Conservation (phyloP, 2,797 vertebrate genomes). For the Allochrocebus solatus region DNA sequence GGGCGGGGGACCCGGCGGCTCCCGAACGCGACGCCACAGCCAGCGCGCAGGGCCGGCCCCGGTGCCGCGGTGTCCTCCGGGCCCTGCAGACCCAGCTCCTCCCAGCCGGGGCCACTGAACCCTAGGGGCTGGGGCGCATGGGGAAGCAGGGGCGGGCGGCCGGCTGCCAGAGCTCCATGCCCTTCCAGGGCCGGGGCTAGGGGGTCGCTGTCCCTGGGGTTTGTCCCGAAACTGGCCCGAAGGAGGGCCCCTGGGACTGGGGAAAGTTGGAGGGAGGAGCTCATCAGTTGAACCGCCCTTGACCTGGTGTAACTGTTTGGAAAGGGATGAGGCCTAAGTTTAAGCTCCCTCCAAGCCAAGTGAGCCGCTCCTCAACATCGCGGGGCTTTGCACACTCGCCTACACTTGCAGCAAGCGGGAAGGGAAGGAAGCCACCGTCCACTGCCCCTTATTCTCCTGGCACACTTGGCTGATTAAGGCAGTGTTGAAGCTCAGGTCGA, state of each 20-base stretch:
- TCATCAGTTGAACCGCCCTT: too few species aligned
- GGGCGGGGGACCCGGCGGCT: background rate
- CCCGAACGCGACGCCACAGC: too few species aligned
- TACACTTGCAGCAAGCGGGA: too few species aligned
- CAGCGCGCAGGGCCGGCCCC: too few species aligned
- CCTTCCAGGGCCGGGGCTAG: background rate
- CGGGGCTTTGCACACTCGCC: too few species aligned
- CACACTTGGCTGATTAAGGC: background rate
- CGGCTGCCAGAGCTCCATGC: too few species aligned
- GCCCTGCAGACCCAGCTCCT: background rate
- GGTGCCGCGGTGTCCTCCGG: background rate
- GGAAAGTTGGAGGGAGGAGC: background rate
- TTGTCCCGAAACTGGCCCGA: background rate
- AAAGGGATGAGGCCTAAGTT: background rate
- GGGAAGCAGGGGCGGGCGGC: background rate
- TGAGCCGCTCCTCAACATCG: too few species aligned
- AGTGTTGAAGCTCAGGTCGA: too few species aligned
- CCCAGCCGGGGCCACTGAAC: too few species aligned
- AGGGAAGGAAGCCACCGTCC: too few species aligned
- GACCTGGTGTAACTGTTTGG: too few species aligned
- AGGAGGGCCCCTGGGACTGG: background rate
- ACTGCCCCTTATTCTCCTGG: background rate
- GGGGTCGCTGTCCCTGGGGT: background rate
- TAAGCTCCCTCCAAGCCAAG: background rate
- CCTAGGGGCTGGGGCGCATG: too few species aligned